Base-by-base conservation (phyloP, 2,113 vertebrate genomes). In the Peromyscus polionotus region DNA sequence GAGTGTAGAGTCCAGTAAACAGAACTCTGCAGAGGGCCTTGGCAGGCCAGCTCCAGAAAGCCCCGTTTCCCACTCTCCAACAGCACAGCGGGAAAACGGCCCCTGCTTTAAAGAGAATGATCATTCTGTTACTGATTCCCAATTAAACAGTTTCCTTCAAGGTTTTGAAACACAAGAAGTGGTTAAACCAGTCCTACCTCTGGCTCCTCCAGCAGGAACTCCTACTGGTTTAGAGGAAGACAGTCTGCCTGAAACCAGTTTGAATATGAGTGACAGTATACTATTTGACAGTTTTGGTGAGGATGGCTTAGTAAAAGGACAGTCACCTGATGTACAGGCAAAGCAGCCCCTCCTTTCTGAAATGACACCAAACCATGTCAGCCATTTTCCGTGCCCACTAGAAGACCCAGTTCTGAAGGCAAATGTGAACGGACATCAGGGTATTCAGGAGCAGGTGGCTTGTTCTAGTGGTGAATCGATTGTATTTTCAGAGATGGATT, bases 201-300 rank as follows among this genome's bases (percentile, higher is more conserved):
- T 93, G 77, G 59, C 83, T 81, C 70, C 96, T 90, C 96, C 86
- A 67, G 96, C 97, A 73, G 51, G 42, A 94, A 91, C 94, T 28
- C 88, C 67, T 88, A 84, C 57, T 96, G 96, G 39, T 65, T 31
- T 8, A 54, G 95, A 98, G 93, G 86, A 65, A 67, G 96, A 98
- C 75, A 96, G 95, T 61, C 83, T 96, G 0, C 68, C 95, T 11
- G 99, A 99, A 95, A 99, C 98, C 73, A 99, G 99, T 95, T 97
- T 99, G 33, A 99, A 99, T 98, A 98, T 99, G 95, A 99, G 99
- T 96, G 99, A 99, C 85, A 99, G 98, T 98, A 99, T 99, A 96
- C 98, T 99, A 10, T 99, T 99, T 93, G 98, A 99, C 95, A 99
- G 99, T 98, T 99, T 99, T 90, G 98, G 98, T 94, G 99, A 99